Evolutionary conservation across 2,797 vertebrate genomes (phyloP), one percentile per base, ranked within the genome.

Genomic region (Stomatorhinus walkeri): DNA sequence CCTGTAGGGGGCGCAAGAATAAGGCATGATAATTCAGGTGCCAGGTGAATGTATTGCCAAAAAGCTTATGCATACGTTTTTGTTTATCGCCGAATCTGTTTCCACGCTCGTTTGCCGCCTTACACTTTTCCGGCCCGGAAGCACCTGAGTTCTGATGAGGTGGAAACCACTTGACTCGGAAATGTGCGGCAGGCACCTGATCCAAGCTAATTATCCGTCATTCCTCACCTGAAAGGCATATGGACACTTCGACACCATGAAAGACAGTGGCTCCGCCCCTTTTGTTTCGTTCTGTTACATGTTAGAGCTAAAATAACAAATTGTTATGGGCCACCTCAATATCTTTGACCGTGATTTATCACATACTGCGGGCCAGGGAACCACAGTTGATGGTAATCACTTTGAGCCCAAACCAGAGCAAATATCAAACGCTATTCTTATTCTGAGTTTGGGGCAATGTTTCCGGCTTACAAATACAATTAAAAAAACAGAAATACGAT

Each of bases 401-500:
- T 79, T 36, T 6, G 28, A 12, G 28, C 3, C 64, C 16, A 19
- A 16, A 4, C 36, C 64, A 68, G 28, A 68, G 24, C 24, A 12
- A 32, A 68, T 14, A 68, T 68, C 24, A 68, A 32, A 68, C 6
- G 72, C 14, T 19, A 40, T 79, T 79, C 72, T 43, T 79, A 79
- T 79, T 79, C 72, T 6, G 72, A 79, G 72, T 36, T 79, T 8
- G 14, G 36, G 4, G 14, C 1, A 6, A 79, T 79, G 32, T 8
- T 79, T 43, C 72, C 72, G 72, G 72, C 72, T 43, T 43, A 79
- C 72, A 79, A 79, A 79, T 79, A 43, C 72, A n/a, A 79, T 79
- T 19, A 79, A 79, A 79, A 68, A 79, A 43, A 28, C 72, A 43
- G 72, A 43, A 79, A 79, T 79, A n/a, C 16, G 16, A 79, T 79